Evolutionary conservation across 2,113 vertebrate genomes (phyloP).

Genomic region (Oriolus oriolus): DNA sequence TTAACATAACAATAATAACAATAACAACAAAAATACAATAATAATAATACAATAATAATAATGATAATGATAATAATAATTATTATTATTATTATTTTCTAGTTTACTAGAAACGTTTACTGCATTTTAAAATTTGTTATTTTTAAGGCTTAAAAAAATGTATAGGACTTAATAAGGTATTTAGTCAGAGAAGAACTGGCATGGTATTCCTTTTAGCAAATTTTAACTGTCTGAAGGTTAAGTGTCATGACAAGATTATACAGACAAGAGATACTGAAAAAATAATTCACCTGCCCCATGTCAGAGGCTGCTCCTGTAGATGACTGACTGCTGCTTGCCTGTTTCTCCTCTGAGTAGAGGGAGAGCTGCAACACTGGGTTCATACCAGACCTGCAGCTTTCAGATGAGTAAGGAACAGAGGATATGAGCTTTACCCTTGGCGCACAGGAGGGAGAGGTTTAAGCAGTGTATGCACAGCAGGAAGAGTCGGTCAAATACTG

Average conservation of each 20-base stretch:
- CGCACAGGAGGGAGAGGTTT: neutral
- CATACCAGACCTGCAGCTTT: neutral
- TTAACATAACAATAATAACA: neutral
- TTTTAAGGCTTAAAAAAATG: neutral
- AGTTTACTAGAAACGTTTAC: neutral
- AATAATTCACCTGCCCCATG: neutral
- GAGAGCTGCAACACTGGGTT: neutral
- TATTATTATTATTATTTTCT: too few species aligned
- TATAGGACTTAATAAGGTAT: neutral
- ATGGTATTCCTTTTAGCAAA: neutral
- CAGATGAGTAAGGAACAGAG: neutral
- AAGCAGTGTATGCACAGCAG: neutral
- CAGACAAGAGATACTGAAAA: neutral
- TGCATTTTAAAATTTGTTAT: neutral
- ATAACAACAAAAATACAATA: too few species aligned
- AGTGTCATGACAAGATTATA: neutral
- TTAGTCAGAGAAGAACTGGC: neutral
- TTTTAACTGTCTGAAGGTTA: neutral
- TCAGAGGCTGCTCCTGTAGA: neutral
- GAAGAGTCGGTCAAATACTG: neutral
- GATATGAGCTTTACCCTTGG: too few species aligned
- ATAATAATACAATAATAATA: neutral
- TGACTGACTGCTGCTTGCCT: neutral
- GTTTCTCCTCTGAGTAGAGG: neutral
- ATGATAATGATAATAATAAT: too few species aligned